Base-by-base conservation (phyloP, 2,113 vertebrate genomes). In the Glaucidium brasilianum region DNA sequence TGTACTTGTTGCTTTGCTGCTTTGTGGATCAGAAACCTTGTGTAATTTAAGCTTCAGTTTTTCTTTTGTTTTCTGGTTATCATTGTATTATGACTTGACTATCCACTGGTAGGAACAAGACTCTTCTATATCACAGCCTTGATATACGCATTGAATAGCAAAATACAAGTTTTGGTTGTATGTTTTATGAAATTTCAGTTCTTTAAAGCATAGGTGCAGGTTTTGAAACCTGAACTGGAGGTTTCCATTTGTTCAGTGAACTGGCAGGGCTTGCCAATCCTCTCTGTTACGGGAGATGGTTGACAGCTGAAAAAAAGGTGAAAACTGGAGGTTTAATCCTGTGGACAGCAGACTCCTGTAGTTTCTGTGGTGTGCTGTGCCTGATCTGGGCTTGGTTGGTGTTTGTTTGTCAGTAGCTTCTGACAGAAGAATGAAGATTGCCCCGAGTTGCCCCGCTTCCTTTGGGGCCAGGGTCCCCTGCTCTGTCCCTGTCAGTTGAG, bases 401-500 rank as follows among this genome's bases (percentile, higher is more conserved):
- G 58, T 47, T 63, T 29, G 0, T 52, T 47, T 35, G 60, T 47
- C 11, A 18, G 43, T 13, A 10, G 22, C 30, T 47, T 59, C 55
- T 56, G 21, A 27, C 34, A 19, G 62, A 25, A 78, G 27, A 37
- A 34, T 60, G 39, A n/a, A 39, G 49, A 13, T 21, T 56, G 50
- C 35, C 22, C 6, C 9, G 45, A 26, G 72, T 6, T 32, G 35
- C 26, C 26, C 18, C 30, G 23, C 14, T 16, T 23, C 34, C 22
- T 6, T 35, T 3, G 15, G n/a, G 37, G n/a, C 23, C 53, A 43
- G 11, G 12, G 9, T 43, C 49, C 10, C 32, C 35, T 20, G 4
- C 37, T 37, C 22, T 9, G 0, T 12, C 2, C 4, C 23, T 56
- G 2, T 23, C 2, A 3, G 25, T 20, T 25, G 41, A 32, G 22